Evolutionary conservation across 2,888 invertebrate species (phyloP).

Genomic region (Calephelis perditalis): DNA sequence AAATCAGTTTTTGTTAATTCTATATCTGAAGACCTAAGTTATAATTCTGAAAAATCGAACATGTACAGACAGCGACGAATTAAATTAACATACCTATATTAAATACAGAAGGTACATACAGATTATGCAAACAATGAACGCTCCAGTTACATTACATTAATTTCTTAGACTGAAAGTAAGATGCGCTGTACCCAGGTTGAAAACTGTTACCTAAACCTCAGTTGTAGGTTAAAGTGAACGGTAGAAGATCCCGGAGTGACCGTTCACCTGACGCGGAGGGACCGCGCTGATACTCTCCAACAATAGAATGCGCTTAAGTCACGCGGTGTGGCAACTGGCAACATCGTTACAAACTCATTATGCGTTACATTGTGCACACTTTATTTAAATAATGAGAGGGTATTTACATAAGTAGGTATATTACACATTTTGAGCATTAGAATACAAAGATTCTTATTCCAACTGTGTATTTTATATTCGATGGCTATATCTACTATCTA

Average conservation of each 20-base stretch:
- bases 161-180: not conserved
- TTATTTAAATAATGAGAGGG: not conserved
- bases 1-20: no score
- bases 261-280: not conserved
- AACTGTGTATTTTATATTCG: no score
- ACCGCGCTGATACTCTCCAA: not conserved
- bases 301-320: not conserved
- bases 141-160: no score
- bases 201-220: not conserved
- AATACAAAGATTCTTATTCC: no score
- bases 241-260: not conserved
- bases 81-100: no score
- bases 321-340: not conserved
- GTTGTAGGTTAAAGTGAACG: conserved; percentile 5
- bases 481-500: no score
- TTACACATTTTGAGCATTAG: no score
- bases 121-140: no score
- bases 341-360: conserved; percentile 1
- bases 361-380: not conserved
- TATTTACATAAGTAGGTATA: not conserved
- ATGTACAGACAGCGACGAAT: no score
- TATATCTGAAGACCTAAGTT: no score
- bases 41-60: no score
- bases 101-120: no score
- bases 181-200: not conserved